These are phyloP conservation scores for Pseudopipra pipra DNA, from an alignment of 2,113 vertebrate species.

Conservation along the genomic window DNA sequence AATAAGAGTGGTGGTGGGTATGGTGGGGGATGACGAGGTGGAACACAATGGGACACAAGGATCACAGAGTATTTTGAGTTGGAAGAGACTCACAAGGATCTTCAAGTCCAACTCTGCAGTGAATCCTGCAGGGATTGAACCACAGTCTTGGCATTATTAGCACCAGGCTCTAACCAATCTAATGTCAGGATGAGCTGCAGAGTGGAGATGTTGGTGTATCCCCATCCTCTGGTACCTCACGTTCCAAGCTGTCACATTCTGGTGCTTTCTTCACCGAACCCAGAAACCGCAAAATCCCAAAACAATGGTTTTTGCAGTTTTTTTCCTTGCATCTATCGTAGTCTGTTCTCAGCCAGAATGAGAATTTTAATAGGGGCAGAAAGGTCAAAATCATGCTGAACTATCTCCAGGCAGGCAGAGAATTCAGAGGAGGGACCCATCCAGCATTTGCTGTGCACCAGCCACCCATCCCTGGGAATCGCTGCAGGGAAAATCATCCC, in stretches of 20 bases:
- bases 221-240: not conserved
- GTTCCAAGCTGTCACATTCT: fast-evolving
- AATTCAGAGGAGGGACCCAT: not conserved
- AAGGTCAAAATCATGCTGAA: not conserved
- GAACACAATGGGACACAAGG: not conserved
- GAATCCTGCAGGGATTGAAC: not conserved
- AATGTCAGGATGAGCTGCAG: not conserved
- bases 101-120: not conserved
- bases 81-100: not conserved
- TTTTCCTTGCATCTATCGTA: not conserved
- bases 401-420: not conserved
- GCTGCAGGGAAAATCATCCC: not conserved
- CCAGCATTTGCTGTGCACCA: not conserved
- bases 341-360: not conserved
- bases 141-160: not conserved
- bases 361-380: not conserved
- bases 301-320: not conserved
- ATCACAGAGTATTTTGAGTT: not conserved
- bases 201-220: not conserved
- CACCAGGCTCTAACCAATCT: not conserved
- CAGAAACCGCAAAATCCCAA: not conserved
- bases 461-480: not conserved
- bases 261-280: fast-evolving
- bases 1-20: not conserved
- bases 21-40: fast-evolving